Evolutionary conservation across 1,140 invertebrate species (phyloP).

Genomic region (Sycophaga agraensis): DNA sequence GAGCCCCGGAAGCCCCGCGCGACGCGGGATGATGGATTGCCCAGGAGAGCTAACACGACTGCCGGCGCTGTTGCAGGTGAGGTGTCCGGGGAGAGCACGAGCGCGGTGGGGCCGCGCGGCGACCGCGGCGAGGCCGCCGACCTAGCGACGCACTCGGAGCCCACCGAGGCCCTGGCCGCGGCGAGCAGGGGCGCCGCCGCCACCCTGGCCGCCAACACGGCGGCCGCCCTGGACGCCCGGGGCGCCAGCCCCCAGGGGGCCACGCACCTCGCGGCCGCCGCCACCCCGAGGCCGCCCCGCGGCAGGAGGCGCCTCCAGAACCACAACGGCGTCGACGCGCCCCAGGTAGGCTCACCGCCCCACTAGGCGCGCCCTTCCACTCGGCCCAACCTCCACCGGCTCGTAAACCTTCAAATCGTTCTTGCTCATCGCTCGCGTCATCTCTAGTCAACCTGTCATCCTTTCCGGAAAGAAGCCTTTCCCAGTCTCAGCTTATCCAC

Average conservation of each 20-base stretch:
- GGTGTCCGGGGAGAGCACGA: conserved; percentile 53
- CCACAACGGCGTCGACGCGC: conserved; percentile 55
- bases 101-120: conserved; percentile 45
- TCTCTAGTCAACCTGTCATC: too few species aligned
- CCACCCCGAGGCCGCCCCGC: conserved; percentile 49
- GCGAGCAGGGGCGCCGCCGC: conserved; percentile 47
- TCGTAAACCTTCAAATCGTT: too few species aligned
- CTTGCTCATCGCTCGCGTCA: too few species aligned
- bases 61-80: conserved; percentile 48
- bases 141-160: conserved; percentile 53
- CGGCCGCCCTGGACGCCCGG: conserved; percentile 52
- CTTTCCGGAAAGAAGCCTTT: too few species aligned
- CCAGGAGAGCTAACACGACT: too few species aligned
- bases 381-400: too few species aligned
- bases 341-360: conserved; percentile 44
- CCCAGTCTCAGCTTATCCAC: too few species aligned
- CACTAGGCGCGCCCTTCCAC: not conserved
- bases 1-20: too few species aligned
- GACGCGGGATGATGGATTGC: too few species aligned
- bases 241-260: conserved; percentile 55
- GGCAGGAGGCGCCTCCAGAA: conserved; percentile 51
- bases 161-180: conserved; percentile 48
- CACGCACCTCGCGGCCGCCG: conserved; percentile 45
- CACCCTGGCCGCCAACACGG: conserved; percentile 57
- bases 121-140: conserved; percentile 55